These are phyloP conservation scores for Pectinophora gossypiella DNA, from an alignment of 1,140 invertebrate species.

Conservation along the genomic window DNA sequence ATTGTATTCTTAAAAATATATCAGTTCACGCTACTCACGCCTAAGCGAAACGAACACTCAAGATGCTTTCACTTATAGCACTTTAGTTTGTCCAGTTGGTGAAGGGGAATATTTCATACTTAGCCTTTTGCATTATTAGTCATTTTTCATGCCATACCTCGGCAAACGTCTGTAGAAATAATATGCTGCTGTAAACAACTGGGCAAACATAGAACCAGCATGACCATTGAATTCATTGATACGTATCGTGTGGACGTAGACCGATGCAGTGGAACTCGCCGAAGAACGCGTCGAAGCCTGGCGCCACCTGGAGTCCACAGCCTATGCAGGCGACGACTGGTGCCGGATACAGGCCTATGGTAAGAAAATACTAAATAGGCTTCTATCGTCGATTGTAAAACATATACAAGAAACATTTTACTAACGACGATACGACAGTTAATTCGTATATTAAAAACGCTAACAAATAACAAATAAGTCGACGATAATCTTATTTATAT, in stretches of 20 bases:
- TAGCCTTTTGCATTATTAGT: no score
- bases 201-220: not conserved
- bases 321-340: slow-evolving; percentile 91
- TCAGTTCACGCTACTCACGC: not conserved
- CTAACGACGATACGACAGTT: not conserved
- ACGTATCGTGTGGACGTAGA: slow-evolving; percentile 53
- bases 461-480: no score
- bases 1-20: no score
- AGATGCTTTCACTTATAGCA: slow-evolving; percentile 1
- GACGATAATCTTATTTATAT: no score
- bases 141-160: no score
- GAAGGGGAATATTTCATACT: no score
- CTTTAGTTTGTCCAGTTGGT: not conserved
- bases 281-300: slow-evolving; percentile 87
- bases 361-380: slow-evolving; percentile 57
- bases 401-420: not conserved
- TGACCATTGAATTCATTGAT: slow-evolving; percentile 2
- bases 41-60: not conserved
- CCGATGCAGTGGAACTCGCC: slow-evolving; percentile 92
- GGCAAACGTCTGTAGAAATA: no score
- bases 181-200: no score
- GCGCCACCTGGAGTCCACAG: slow-evolving; percentile 87
- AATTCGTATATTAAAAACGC: not conserved
- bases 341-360: slow-evolving; percentile 90
- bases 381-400: slow-evolving; percentile 2